Evolutionary conservation across 2,113 vertebrate genomes (phyloP).

Genomic region (Sus scrofa): DNA sequence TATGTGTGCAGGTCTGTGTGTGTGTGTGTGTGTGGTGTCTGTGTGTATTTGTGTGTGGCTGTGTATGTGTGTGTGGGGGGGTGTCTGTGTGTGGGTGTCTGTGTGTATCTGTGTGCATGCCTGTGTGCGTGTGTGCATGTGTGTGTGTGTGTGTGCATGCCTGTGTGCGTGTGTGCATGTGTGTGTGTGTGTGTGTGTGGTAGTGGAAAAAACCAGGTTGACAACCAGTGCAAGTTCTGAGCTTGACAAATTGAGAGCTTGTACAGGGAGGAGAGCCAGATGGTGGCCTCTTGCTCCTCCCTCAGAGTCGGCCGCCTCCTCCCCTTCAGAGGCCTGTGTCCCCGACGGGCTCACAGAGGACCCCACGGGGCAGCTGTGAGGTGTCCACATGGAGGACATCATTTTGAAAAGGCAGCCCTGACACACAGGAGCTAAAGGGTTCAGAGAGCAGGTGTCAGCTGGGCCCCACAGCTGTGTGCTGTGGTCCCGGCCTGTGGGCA

Average conservation of each 20-base stretch:
- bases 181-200: background rate
- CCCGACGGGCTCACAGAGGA: background rate
- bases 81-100: too few relatives aligned
- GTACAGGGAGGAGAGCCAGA: background rate
- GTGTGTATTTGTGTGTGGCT: background rate
- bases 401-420: background rate
- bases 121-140: background rate
- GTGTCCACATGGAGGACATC: background rate
- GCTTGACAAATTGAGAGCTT: background rate
- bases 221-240: background rate
- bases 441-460: background rate
- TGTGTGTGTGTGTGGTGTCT: too few relatives aligned
- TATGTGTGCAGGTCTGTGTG: background rate
- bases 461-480: background rate
- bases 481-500: fast-evolving
- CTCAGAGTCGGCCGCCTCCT: background rate
- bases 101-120: background rate
- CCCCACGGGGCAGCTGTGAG: background rate
- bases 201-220: background rate
- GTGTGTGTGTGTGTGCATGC: background rate
- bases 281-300: background rate
- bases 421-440: background rate
- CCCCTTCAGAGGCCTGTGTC: background rate
- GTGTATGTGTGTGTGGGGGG: background rate
- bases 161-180: background rate